Evolutionary conservation across 2,113 vertebrate species (phyloP), one percentile per base, ranked within the genome.

Genomic region (Bubo blakistoni): DNA sequence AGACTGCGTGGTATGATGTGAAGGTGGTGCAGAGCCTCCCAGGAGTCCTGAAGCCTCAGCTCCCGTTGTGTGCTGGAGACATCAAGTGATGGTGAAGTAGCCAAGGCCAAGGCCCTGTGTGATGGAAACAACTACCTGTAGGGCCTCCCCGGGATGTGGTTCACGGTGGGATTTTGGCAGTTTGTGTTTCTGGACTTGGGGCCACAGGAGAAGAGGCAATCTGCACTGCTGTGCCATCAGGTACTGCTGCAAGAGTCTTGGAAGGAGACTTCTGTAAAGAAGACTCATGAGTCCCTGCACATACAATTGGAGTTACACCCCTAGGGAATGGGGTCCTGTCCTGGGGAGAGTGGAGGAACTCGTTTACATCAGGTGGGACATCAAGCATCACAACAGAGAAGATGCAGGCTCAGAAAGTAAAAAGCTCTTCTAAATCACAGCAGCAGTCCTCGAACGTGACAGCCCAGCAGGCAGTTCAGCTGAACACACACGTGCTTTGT

Each of bases 331-430:
- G 13, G 20, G 10, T 76, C 54, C 54, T n/a, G 24, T 36, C 63
- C 84, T 49, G 49, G 47, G n/a, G 40, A 72, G n/a, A 29, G n/a
- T 44, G 30, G 21, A 63, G 72, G 72, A 62, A n/a, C 55, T 62
- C 1, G 0, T 70, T 62, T 47, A 30, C 26, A n/a, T 47, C 47
- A n/a, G 24, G n/a, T 1, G 1, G 46, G 54, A 16, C 25, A 30
- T 70, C 55, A 54, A 47, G 25, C n/a, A 26, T 42, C 36, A 21
- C 76, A 73, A 12, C 49, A 51, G 80, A 49, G 65, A 47, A 83
- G 20, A 34, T 26, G 15, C 36, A 65, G 73, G 21, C 36, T 78
- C n/a, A 49, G 65, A 78, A 63, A 42, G 17, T 1, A 1, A 47
- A 77, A 55, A 40, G 25, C 19, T 90, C 49, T 55, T 49, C n/a